Base-by-base conservation (phyloP, 2,888 invertebrate species). In the Eulithis prunata region DNA sequence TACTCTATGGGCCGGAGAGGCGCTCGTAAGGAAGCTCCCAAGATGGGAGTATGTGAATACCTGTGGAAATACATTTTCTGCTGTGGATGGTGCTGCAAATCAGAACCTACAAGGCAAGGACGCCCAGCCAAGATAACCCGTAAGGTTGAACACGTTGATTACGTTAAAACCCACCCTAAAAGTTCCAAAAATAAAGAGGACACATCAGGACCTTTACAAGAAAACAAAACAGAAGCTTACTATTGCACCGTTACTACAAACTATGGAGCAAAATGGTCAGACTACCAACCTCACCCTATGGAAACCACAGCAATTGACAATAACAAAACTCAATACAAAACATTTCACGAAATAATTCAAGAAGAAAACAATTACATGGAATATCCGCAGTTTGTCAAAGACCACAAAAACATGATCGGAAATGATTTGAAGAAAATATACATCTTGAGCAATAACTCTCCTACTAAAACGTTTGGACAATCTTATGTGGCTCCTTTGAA, bases 401-500 rank as follows among this genome's bases (percentile, higher is more conserved):
- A 73, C 41, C 57, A 66, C 57, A 61, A 68, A 10, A 12, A 11
- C 54, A 47, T 54, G 43, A 67, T 72, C 47, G 71, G 71, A 10
- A 70, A 62, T 52, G 70, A 74, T 62, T 64, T 72, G 11, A 71
- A 69, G 38, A 72, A 67, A 66, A 56, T 73, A 43, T 70, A 65
- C 49, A 49, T 28, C 52, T 57, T 65, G 8, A 65, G 64, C 11
- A 36, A 57, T 13, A 52, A 36, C 54, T 53, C 45, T 54, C 69
- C 60, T 32, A 74, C 72, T 55, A 75, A 65, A 52, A 73, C 76
- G 10, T 77, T 79, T 66, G 76, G 77, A 6, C 79, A 76, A 53
- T 71, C 57, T 14, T 77, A 78, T 57, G 71, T 58, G 45, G 65
- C 74, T 73, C 73, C 77, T 72, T 55, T 73, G 14, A 74, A 72